Evolutionary conservation across 2,797 vertebrate genomes (phyloP).

Genomic region (Danio aesculapii): DNA sequence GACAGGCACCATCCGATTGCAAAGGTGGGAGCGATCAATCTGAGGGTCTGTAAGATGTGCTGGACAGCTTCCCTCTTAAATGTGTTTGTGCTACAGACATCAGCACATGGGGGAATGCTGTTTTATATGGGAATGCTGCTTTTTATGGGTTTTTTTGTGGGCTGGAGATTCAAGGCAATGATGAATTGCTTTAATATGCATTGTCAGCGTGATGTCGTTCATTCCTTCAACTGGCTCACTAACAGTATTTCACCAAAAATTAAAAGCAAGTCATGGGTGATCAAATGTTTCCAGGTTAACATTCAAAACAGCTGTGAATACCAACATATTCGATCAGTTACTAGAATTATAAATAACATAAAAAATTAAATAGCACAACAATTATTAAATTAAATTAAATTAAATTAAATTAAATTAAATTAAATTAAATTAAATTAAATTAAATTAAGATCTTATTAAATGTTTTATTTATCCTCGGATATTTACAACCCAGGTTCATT

Average conservation of each 20-base stretch:
- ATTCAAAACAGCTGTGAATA: not conserved
- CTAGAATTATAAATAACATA: too few relatives aligned
- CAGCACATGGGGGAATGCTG: not conserved
- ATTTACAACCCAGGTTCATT: too few relatives aligned
- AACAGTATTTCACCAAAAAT: not conserved
- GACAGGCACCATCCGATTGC: slow-evolving; percentile 41
- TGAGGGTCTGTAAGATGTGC: slow-evolving; percentile 5
- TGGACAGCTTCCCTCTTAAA: slow-evolving; percentile 29
- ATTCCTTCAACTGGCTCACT: not conserved
- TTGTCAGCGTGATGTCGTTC: not conserved
- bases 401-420: too few relatives aligned
- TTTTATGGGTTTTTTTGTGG: not conserved
- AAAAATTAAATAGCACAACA: too few relatives aligned
- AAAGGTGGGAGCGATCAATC: slow-evolving; percentile 60
- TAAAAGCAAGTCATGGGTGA: not conserved
- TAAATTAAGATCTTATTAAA: too few relatives aligned
- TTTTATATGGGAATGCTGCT: not conserved
- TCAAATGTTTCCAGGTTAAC: not conserved
- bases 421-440: too few relatives aligned
- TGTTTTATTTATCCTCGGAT: too few relatives aligned
- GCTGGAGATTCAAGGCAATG: not conserved
- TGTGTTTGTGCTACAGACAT: slow-evolving; percentile 18
- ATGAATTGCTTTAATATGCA: not conserved
- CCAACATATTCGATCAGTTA: too few relatives aligned
- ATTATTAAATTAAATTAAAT: too few relatives aligned